These are phyloP conservation scores for Vulpes vulpes DNA, from an alignment of 2,113 vertebrate species.

Conservation along the genomic window DNA sequence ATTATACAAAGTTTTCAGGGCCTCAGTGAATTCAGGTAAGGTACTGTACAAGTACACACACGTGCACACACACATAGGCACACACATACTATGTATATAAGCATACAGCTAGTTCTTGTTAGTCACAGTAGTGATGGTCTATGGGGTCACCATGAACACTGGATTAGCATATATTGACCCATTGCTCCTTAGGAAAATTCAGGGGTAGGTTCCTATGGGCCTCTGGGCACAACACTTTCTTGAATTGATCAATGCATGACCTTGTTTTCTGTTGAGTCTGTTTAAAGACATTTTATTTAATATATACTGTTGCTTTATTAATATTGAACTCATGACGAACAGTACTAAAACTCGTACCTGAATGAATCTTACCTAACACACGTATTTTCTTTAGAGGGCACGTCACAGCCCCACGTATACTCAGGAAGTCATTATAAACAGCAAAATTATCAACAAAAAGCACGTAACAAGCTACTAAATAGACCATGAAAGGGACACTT, in stretches of 20 bases:
- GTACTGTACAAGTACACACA: not conserved
- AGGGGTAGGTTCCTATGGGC: not conserved
- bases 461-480: not conserved
- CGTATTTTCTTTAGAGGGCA: not conserved
- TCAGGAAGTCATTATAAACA: not conserved
- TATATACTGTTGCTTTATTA: not conserved
- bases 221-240: not conserved
- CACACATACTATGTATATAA: not conserved
- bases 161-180: not conserved
- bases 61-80: no score
- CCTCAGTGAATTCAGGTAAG: not conserved
- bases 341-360: not conserved
- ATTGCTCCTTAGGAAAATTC: not conserved
- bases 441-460: not conserved
- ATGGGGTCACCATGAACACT: not conserved
- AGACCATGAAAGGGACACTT: not conserved
- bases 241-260: not conserved
- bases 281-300: not conserved
- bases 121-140: not conserved
- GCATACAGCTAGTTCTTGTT: not conserved
- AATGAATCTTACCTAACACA: not conserved
- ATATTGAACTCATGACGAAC: not conserved
- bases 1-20: not conserved
- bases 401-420: not conserved
- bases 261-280: not conserved